Percentiles rank a stretch among this genome's conserved stretches.
phyloP scores from a whole-genome alignment of 2,113 vertebrate genomes.

The Cepphus grylle region DNA sequence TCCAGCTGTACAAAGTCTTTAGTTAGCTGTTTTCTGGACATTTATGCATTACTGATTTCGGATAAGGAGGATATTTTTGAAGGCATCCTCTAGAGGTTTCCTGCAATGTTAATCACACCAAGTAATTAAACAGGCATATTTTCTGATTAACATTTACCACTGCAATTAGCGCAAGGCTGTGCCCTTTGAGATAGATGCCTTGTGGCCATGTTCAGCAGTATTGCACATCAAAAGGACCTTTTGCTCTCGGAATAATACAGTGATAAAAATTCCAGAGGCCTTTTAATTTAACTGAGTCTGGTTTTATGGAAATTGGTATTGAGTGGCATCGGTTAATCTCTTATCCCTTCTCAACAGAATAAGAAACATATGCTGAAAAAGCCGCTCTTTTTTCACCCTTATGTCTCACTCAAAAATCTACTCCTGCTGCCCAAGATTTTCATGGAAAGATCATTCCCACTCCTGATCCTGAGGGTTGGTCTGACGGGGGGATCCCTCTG shows the following conservation, averaged over 20 bases:
- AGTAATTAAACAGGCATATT: slow-evolving; percentile 64
- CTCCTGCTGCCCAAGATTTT: not conserved
- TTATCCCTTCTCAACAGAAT: not conserved
- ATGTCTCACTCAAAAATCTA: not conserved
- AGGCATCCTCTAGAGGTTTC: slow-evolving; percentile 34
- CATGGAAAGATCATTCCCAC: not conserved
- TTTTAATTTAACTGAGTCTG: slow-evolving; percentile 32
- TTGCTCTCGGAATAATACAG: slow-evolving; percentile 18
- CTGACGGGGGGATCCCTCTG: not conserved
- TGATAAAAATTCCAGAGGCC: not conserved
- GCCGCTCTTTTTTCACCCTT: not conserved
- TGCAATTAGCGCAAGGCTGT: slow-evolving; percentile 32
- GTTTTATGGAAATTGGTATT: not conserved
- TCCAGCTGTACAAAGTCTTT: not conserved
- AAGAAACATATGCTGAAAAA: not conserved
- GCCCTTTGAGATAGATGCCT: slow-evolving; percentile 35
- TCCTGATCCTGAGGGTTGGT: not conserved
- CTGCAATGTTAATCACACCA: slow-evolving; percentile 54
- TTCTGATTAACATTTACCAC: slow-evolving; percentile 59
- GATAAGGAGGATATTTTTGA: slow-evolving; percentile 24
- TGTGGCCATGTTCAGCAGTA: slow-evolving; percentile 18
- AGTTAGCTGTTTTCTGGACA: not conserved
- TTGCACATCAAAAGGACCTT: slow-evolving; percentile 38
- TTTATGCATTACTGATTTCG: slow-evolving; percentile 2
- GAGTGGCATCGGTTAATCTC: slow-evolving; percentile 11